phyloP scores from a whole-genome alignment of 2,797 vertebrate species.

The Eulemur coronatus region DNA sequence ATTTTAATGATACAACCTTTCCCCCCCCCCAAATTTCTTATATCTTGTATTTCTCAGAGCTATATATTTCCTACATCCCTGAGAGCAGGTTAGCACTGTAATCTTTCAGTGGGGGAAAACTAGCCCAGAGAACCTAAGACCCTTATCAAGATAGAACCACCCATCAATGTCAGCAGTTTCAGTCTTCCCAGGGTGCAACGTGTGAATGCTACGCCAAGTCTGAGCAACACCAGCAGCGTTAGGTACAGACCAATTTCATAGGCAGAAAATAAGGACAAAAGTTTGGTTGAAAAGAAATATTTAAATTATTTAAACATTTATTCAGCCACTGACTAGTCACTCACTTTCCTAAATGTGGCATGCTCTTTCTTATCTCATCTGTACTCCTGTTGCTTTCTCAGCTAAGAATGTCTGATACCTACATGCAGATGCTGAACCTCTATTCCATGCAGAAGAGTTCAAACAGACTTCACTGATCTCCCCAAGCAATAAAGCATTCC shows the following conservation, averaged over 20 bases:
- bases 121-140: background rate
- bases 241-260: background rate
- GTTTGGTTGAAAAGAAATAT: background rate
- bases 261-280: background rate
- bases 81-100: background rate
- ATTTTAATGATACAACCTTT: background rate
- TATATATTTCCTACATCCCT: background rate
- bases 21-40: background rate
- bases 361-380: background rate
- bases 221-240: background rate
- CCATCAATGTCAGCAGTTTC: background rate
- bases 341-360: accelerated
- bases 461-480: background rate
- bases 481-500: background rate
- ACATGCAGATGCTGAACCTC: background rate
- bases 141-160: too few species aligned
- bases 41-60: background rate
- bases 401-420: background rate
- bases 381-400: background rate
- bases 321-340: background rate
- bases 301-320: background rate
- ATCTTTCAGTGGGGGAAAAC: background rate
- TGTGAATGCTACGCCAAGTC: background rate
- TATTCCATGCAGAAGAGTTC: background rate
- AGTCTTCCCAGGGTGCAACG: background rate